A percentile compares a stretch with the other conserved stretches of the same genome.
These are phyloP conservation scores for Aphelenchoides avenae DNA, from an alignment of 1,140 invertebrate species.

Conservation along the genomic window DNA sequence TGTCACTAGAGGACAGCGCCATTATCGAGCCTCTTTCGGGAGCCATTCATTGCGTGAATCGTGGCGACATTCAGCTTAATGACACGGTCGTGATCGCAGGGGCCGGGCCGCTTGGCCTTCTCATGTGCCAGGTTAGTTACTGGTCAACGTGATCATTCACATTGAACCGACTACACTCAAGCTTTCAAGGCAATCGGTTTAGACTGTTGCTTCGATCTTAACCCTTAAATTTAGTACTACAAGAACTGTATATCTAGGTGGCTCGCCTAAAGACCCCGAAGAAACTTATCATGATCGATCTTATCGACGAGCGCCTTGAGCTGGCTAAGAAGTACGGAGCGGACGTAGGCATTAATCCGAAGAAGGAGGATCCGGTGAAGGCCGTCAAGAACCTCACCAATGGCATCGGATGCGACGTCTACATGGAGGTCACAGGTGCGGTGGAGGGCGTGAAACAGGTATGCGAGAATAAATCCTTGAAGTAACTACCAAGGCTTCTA, in stretches of 20 bases:
- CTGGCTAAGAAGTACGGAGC: background rate
- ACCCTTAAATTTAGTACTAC: no score
- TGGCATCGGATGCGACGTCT: background rate
- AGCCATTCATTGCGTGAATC: background rate
- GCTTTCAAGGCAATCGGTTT: no score
- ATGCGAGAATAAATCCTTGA: no score
- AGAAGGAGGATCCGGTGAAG: background rate
- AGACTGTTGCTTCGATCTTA: no score
- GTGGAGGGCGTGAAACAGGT: background rate
- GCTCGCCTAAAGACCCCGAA: slow-evolving; percentile 1
- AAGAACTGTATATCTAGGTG: no score
- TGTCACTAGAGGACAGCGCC: background rate
- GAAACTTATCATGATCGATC: background rate
- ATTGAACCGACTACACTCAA: no score
- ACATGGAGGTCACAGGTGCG: background rate
- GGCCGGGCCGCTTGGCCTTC: background rate
- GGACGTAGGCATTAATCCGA: background rate
- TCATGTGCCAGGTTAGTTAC: slow-evolving; percentile 1
- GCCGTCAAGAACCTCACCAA: background rate
- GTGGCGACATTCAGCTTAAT: slow-evolving; percentile 2
- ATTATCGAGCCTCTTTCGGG: slow-evolving; percentile 1
- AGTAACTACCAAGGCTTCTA: no score
- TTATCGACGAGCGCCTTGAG: background rate
- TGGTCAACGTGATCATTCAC: no score
- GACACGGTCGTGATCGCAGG: slow-evolving; percentile 1